Percentiles rank a stretch among this genome's conserved stretches.
Conservation (phyloP, 2,888 invertebrate species). For the Gnatocerus cornutus region DNA sequence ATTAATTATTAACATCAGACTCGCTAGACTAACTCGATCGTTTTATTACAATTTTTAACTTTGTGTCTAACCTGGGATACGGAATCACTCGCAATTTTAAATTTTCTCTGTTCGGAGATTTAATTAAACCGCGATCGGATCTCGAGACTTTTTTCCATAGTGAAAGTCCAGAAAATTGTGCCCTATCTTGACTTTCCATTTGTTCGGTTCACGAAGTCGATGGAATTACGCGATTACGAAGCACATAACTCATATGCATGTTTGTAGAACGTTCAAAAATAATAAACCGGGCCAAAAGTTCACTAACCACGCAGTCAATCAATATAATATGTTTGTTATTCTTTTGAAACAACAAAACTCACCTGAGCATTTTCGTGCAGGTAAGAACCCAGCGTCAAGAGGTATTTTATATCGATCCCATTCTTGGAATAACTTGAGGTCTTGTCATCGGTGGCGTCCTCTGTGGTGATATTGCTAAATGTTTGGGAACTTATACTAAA, state of each 20-base stretch:
- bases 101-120: neutral
- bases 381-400: constrained; percentile 46
- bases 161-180: neutral
- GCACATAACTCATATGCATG: constrained; percentile 6
- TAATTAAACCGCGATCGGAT: neutral
- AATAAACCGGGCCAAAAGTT: constrained; percentile 36
- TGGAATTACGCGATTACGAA: neutral
- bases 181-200: neutral
- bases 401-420: constrained; percentile 48
- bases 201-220: neutral
- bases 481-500: too few relatives aligned
- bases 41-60: constrained; percentile 21
- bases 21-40: constrained; percentile 19
- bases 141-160: neutral
- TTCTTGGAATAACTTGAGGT: constrained; percentile 41
- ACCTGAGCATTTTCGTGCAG: constrained; percentile 31
- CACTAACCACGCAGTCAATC: constrained; percentile 42
- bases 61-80: neutral
- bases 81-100: neutral
- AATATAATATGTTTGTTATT: constrained; percentile 41
- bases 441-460: constrained; percentile 38
- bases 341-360: constrained; percentile 38
- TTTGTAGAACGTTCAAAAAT: constrained; percentile 20
- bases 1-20: constrained; percentile 37
- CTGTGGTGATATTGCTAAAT: constrained; percentile 8